Conservation (phyloP, 1,140 invertebrate species). For the Magallana ariakensis region DNA sequence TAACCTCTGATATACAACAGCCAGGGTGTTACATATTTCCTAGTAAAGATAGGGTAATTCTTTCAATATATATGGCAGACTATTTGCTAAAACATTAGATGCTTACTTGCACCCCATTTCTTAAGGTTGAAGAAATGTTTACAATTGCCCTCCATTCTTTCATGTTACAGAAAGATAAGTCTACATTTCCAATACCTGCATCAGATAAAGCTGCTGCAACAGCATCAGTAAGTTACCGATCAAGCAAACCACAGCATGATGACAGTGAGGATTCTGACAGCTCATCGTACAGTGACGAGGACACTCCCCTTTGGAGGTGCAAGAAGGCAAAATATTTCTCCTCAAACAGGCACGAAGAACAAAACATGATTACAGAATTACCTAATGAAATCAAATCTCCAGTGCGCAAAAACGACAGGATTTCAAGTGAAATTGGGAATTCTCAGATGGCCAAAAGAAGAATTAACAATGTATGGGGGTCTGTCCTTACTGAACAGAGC, state of each 20-base stretch:
- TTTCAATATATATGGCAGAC: too few relatives aligned
- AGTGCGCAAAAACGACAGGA: slow-evolving; percentile 10
- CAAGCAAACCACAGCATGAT: not conserved
- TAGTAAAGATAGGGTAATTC: too few relatives aligned
- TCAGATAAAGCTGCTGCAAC: not conserved
- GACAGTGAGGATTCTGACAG: slow-evolving; percentile 41
- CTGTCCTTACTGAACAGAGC: slow-evolving; percentile 69
- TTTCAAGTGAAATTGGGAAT: not conserved
- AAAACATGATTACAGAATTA: slow-evolving; percentile 43
- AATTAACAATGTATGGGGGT: slow-evolving; percentile 70
- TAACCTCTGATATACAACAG: too few relatives aligned
- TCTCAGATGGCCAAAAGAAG: slow-evolving; percentile 47
- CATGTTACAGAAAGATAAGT: not conserved
- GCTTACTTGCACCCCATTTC: too few relatives aligned
- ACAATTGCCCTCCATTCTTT: too few relatives aligned
- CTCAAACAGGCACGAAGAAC: slow-evolving; percentile 10
- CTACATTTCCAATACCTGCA: not conserved
- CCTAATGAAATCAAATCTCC: slow-evolving; percentile 54
- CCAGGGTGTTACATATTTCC: too few relatives aligned
- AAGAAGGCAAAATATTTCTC: slow-evolving; percentile 60
- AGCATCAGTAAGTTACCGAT: not conserved
- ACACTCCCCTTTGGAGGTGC: slow-evolving; percentile 55
- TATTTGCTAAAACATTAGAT: too few relatives aligned
- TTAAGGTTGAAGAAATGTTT: too few relatives aligned
- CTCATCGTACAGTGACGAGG: slow-evolving; percentile 52